Base-by-base conservation (phyloP, 2,888 invertebrate species). In the Malthinus flaveolus region DNA sequence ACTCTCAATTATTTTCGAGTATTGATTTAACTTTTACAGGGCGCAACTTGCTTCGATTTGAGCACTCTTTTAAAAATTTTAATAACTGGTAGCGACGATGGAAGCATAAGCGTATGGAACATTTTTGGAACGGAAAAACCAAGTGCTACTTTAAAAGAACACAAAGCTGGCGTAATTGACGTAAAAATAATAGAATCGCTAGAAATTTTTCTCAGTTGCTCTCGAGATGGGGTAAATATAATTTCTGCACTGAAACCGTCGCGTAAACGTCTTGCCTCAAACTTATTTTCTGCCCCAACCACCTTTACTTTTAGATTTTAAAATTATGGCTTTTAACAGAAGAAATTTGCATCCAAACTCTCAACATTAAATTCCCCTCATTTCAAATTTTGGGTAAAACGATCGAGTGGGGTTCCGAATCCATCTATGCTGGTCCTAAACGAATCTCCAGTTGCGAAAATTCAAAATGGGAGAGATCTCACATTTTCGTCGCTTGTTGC, bases 241-340 rank as follows among this genome's bases (percentile, higher is more conserved):
- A 35, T 39, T 10, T 45, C 23, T 23, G 5, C 5, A 2, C 23
- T n/a, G n/a, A n/a, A n/a, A n/a, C n/a, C n/a, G n/a, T n/a, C 23
- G 2, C 23, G 5, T 23, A 3, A 2, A 23, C 3, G 23, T 23
- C 5, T 23, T 23, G 45, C 33, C 46, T 34, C 45, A 65, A 34
- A 15, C 31, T 37, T 10, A n/a, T n/a, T n/a, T n/a, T n/a, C n/a
- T n/a, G n/a, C n/a, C n/a, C n/a, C n/a, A n/a, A n/a, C n/a, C n/a
- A n/a, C 44, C 45, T 56, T 31, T 72, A 7, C 72, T n/a, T n/a
- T n/a, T n/a, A 86, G 86, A 77, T 79, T 13, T 65, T 87, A 8
- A 83, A 85, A 68, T 77, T 86, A 31, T 87, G 86, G 85, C 82
- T 85, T 64, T 69, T 86, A 35, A 81, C 81, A 61, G 83, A 84